These are phyloP conservation scores for Cyclina sinensis DNA, from an alignment of 1,140 invertebrate species.

Conservation along the genomic window DNA sequence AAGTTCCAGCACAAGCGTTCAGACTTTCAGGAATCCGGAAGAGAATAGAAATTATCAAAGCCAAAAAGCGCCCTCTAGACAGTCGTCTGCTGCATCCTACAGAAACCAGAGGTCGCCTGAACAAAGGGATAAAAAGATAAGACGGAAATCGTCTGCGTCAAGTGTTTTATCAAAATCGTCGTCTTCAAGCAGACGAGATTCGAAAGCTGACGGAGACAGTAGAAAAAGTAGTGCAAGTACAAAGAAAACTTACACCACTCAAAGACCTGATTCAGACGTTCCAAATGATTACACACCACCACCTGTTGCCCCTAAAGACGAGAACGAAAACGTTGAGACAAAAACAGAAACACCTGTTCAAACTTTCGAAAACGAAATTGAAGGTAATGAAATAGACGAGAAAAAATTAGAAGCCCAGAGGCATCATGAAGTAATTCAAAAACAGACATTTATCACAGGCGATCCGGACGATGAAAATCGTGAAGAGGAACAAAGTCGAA, in stretches of 20 bases:
- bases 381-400: background rate
- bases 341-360: background rate
- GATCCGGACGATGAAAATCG: background rate
- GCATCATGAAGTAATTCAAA: constrained; percentile 37
- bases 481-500: too few relatives aligned
- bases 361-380: background rate
- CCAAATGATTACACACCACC: background rate
- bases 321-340: background rate
- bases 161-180: too few relatives aligned
- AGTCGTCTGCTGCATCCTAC: background rate
- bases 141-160: constrained; percentile 1
- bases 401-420: background rate
- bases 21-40: background rate
- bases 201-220: background rate
- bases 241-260: background rate
- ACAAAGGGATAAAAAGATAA: background rate
- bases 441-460: constrained; percentile 35
- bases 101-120: background rate
- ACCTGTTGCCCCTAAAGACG: background rate
- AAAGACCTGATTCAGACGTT: background rate
- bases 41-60: background rate
- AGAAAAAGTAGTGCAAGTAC: constrained; percentile 7
- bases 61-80: constrained; percentile 12
- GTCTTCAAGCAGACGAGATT: background rate
- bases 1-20: constrained; percentile 27